Conservation (phyloP, 2,888 invertebrate genomes). For the Zygaena filipendulae region DNA sequence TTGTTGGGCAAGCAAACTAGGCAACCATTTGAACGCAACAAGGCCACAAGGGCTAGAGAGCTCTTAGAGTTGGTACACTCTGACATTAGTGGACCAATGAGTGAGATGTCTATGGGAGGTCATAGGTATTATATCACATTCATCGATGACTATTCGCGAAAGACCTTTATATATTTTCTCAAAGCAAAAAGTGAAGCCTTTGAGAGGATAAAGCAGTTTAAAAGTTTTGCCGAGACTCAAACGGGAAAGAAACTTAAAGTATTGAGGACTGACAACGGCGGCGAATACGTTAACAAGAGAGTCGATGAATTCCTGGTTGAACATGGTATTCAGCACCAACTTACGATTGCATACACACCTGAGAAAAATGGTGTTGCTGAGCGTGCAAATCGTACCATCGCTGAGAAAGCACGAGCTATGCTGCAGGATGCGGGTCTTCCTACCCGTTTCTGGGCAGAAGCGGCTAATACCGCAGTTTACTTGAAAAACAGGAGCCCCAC, state of each 20-base stretch:
- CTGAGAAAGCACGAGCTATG: constrained; percentile 11
- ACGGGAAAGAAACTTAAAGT: constrained; percentile 19
- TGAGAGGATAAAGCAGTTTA: constrained; percentile 2
- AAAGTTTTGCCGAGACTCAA: constrained; percentile 21
- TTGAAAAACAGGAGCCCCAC: constrained; percentile 13
- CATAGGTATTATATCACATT: constrained; percentile 6
- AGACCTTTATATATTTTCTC: constrained; percentile 13
- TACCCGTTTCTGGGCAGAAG: constrained; percentile 11
- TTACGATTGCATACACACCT: constrained; percentile 20
- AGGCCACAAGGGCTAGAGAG: not conserved
- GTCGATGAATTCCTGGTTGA: constrained; percentile 8
- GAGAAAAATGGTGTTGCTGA: constrained; percentile 28
- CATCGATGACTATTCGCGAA: constrained; percentile 9
- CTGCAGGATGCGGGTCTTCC: constrained; percentile 6
- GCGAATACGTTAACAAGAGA: constrained; percentile 10
- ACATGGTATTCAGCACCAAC: constrained; percentile 20
- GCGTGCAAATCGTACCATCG: constrained; percentile 13
- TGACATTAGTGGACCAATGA: constrained; percentile 8
- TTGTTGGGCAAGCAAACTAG: constrained; percentile 3
- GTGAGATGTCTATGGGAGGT: not conserved
- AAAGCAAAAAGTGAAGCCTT: constrained; percentile 9
- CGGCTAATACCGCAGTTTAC: constrained; percentile 13
- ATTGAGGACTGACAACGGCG: constrained; percentile 7
- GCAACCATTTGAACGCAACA: not conserved
- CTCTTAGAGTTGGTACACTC: constrained; percentile 4